Evolutionary conservation across 1,140 invertebrate genomes (phyloP).

Genomic region (Riptortus pedestris): DNA sequence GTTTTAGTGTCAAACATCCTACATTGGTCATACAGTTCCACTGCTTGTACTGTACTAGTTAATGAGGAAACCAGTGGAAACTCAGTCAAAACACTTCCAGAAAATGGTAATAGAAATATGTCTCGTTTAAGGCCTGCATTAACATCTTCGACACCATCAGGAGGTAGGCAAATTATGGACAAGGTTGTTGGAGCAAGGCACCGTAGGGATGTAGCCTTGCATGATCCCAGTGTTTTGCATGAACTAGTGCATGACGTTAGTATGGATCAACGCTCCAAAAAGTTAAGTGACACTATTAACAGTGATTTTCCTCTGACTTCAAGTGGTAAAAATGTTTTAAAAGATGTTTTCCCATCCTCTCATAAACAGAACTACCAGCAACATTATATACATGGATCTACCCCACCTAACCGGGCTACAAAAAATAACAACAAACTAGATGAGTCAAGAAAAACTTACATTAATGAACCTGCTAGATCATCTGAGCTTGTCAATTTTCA

Average conservation of each 20-base stretch:
- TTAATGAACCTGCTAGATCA: not conserved
- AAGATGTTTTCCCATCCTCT: too few species aligned
- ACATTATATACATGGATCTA: too few species aligned
- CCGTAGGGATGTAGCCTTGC: constrained; percentile 53
- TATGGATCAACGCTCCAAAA: not conserved
- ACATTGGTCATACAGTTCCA: constrained; percentile 66
- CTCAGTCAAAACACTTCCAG: constrained; percentile 34
- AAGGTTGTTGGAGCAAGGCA: constrained; percentile 31
- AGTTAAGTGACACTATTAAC: not conserved
- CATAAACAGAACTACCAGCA: too few species aligned
- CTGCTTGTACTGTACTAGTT: constrained; percentile 70
- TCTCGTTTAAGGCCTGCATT: constrained; percentile 27
- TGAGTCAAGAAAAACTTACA: constrained; percentile 16
- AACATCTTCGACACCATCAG: constrained; percentile 41
- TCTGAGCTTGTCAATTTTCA: too few species aligned
- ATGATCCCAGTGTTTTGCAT: constrained; percentile 39
- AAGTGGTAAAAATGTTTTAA: too few species aligned
- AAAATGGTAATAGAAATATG: constrained; percentile 28
- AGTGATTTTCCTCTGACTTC: too few species aligned
- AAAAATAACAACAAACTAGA: constrained; percentile 21
- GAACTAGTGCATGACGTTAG: constrained; percentile 31
- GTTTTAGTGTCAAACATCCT: constrained; percentile 64
- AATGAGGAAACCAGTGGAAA: constrained; percentile 47
- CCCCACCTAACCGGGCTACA: too few species aligned
- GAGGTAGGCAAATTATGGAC: constrained; percentile 45